Percentiles rank a stretch among this genome's conserved stretches.
phyloP scores from a whole-genome alignment of 2,797 vertebrate genomes.

The Crax fasciolata region DNA sequence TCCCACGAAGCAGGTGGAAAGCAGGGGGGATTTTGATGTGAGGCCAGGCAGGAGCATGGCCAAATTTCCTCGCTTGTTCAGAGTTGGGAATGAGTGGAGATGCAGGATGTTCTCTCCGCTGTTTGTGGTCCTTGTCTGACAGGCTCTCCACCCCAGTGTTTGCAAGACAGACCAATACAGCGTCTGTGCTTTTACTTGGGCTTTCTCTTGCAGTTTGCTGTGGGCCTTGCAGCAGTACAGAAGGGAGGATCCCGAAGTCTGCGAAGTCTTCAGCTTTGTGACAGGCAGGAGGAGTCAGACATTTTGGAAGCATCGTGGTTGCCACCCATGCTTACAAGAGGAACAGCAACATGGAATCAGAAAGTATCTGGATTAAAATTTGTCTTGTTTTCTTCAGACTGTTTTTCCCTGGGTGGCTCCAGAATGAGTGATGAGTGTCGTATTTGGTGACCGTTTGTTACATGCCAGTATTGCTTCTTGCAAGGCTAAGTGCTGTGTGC shows the following conservation, averaged over 20 bases:
- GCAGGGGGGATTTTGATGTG: neutral
- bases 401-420: neutral
- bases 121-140: neutral
- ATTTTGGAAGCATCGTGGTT: neutral
- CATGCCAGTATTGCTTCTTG: accelerated
- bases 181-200: neutral
- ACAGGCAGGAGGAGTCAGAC: neutral
- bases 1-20: neutral
- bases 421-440: neutral
- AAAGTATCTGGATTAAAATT: neutral
- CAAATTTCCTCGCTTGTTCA: neutral
- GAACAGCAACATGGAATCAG: neutral
- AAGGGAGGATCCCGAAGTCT: neutral
- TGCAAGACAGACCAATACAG: neutral
- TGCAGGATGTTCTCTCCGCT: no score
- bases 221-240: neutral
- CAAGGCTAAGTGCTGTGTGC: neutral
- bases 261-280: neutral
- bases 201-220: neutral
- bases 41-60: neutral
- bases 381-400: neutral
- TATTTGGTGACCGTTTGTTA: neutral
- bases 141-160: neutral
- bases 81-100: neutral
- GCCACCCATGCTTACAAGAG: neutral